Percentiles rank a stretch among this genome's conserved stretches.
These are phyloP conservation scores for Oryzias dopingdopingensis DNA, from an alignment of 2,797 vertebrate species.

Conservation along the genomic window DNA sequence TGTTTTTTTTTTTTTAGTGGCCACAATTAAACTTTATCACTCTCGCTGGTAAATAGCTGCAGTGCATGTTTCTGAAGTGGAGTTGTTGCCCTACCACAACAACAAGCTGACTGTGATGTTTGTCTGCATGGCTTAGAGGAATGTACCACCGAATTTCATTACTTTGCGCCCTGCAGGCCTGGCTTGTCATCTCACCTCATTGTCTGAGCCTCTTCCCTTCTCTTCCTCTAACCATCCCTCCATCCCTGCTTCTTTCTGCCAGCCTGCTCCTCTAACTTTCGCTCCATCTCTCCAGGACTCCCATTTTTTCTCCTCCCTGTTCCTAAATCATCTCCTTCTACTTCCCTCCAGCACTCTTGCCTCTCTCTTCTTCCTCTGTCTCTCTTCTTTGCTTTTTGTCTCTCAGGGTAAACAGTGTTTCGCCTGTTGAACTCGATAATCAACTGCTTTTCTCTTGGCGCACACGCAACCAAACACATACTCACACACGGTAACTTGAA, in stretches of 20 bases:
- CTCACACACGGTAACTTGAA: slow-evolving; percentile 9
- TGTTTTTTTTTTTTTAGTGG: slow-evolving; percentile 22
- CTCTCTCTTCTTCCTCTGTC: slow-evolving; percentile 36
- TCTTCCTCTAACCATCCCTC: slow-evolving; percentile 57
- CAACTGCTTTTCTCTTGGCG: slow-evolving; percentile 57
- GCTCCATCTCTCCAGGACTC: slow-evolving; percentile 56
- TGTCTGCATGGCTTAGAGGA: slow-evolving; percentile 68
- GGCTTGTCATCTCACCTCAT: slow-evolving; percentile 72
- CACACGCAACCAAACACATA: slow-evolving; percentile 29
- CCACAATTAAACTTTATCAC: slow-evolving; percentile 62
- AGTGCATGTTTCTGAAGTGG: slow-evolving; percentile 68
- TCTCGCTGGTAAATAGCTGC: slow-evolving; percentile 68
- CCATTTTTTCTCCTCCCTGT: slow-evolving; percentile 61
- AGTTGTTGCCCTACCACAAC: slow-evolving; percentile 58
- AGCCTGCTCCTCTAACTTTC: slow-evolving; percentile 47
- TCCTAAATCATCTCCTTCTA: slow-evolving; percentile 63
- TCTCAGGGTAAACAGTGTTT: slow-evolving; percentile 74
- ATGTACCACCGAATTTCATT: slow-evolving; percentile 70
- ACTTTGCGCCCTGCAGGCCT: slow-evolving; percentile 60
- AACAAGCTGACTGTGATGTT: slow-evolving; percentile 67
- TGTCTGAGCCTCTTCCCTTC: slow-evolving; percentile 57
- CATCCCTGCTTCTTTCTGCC: slow-evolving; percentile 49
- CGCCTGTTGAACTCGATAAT: slow-evolving; percentile 74
- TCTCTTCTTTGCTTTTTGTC: slow-evolving; percentile 52
- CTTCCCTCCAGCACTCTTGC: slow-evolving; percentile 42